A percentile compares a stretch with the other conserved stretches of the same genome.
These are phyloP conservation scores for Calameuta pallipes DNA, from an alignment of 2,888 invertebrate species.

Conservation along the genomic window DNA sequence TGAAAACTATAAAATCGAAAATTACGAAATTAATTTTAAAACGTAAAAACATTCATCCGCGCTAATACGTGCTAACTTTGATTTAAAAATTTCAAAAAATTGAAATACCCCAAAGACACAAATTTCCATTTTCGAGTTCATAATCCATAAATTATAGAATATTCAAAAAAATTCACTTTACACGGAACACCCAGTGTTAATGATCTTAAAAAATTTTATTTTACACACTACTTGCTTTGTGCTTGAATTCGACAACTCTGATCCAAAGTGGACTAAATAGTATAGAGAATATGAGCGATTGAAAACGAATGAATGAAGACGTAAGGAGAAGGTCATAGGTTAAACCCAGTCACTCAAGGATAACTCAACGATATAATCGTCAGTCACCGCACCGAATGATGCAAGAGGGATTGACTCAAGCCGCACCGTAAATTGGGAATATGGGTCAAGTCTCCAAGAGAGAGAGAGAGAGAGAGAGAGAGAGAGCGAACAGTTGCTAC, in stretches of 20 bases:
- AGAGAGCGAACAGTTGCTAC: neutral
- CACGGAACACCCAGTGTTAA: neutral
- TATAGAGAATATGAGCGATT: neutral
- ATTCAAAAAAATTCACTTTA: neutral
- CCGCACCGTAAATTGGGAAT: constrained; percentile 1
- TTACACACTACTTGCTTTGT: neutral
- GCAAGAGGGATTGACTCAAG: neutral
- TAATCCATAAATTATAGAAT: neutral
- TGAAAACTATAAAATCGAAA: neutral
- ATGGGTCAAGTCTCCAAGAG: neutral
- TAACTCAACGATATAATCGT: constrained; percentile 9
- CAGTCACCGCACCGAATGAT: neutral
- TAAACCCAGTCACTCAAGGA: constrained; percentile 7
- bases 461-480: neutral
- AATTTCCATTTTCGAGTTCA: neutral
- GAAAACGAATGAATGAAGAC: neutral
- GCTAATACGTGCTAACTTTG: neutral
- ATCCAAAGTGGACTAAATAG: neutral
- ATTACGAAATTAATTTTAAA: neutral
- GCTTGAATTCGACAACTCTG: neutral
- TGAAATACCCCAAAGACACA: neutral
- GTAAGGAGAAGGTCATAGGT: neutral
- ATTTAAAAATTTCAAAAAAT: neutral
- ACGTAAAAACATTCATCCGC: neutral
- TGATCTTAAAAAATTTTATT: neutral